Conservation (phyloP, 2,888 invertebrate species). For the Rotaria socialis region DNA sequence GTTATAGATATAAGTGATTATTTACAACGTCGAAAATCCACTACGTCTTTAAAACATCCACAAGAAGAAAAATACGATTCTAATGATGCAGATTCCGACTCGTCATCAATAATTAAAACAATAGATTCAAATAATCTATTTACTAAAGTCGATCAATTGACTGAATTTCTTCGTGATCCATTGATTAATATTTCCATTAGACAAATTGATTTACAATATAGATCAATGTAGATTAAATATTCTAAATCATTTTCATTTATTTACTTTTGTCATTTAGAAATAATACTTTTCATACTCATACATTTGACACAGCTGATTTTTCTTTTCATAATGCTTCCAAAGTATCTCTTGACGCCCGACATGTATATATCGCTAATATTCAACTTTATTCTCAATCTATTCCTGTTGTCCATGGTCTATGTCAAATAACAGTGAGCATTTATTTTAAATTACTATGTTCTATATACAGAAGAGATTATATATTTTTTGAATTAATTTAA, state of each 20-base stretch:
- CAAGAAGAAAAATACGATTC: not conserved
- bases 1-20: not conserved
- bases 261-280: not conserved
- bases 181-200: not conserved
- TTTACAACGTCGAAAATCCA: not conserved
- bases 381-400: not conserved
- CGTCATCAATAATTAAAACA: not conserved
- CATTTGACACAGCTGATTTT: not conserved
- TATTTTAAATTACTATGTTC: no score
- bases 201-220: not conserved
- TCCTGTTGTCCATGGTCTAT: not conserved
- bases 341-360: not conserved
- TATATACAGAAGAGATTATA: no score
- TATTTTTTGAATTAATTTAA: no score
- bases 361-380: constrained; percentile 21
- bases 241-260: not conserved
- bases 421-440: not conserved
- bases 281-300: not conserved
- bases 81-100: not conserved
- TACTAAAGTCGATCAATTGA: not conserved
- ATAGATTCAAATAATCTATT: not conserved
- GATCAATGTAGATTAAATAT: not conserved
- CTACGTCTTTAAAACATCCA: not conserved
- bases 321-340: not conserved
- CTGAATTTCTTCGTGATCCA: not conserved